A percentile compares a stretch with the other conserved stretches of the same genome.
Conservation (phyloP, 1,140 invertebrate genomes). For the Ephestia elutella region DNA sequence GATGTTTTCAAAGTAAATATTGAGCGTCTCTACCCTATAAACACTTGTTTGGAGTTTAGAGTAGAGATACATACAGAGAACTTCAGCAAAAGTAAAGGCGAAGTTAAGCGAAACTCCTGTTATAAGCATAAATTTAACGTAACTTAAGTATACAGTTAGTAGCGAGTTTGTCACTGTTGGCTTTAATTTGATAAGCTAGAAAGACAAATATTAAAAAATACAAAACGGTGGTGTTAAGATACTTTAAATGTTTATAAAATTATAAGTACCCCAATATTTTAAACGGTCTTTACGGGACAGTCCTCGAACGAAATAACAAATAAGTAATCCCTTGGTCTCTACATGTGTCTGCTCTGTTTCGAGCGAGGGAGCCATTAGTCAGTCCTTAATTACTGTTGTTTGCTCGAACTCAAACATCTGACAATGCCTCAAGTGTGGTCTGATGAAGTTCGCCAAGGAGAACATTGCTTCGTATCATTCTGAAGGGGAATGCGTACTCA, state of each 20-base stretch:
- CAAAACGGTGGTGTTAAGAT: too few species aligned
- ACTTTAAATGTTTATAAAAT: too few species aligned
- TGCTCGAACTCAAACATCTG: conserved; percentile 8
- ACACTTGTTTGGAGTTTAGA: background rate
- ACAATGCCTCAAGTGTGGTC: background rate
- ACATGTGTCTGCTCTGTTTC: background rate
- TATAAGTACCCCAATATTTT: too few species aligned
- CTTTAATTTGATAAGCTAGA: too few species aligned
- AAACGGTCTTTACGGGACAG: too few species aligned
- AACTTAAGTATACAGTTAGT: too few species aligned
- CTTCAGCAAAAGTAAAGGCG: background rate
- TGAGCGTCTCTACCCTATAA: conserved; percentile 1
- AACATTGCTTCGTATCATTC: background rate
- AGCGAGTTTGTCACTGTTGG: too few species aligned
- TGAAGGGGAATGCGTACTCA: too few species aligned
- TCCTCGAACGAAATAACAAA: too few species aligned
- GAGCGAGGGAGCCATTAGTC: conserved; percentile 1
- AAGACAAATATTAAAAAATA: too few species aligned
- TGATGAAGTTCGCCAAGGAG: conserved; percentile 6
- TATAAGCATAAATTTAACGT: too few species aligned
- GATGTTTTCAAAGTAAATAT: background rate
- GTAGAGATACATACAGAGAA: background rate
- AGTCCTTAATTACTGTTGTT: conserved; percentile 10
- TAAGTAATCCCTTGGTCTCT: background rate
- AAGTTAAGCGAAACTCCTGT: too few species aligned